These are phyloP conservation scores for Drosophila meridiana DNA, from an alignment of 2,888 invertebrate genomes.

Conservation along the genomic window DNA sequence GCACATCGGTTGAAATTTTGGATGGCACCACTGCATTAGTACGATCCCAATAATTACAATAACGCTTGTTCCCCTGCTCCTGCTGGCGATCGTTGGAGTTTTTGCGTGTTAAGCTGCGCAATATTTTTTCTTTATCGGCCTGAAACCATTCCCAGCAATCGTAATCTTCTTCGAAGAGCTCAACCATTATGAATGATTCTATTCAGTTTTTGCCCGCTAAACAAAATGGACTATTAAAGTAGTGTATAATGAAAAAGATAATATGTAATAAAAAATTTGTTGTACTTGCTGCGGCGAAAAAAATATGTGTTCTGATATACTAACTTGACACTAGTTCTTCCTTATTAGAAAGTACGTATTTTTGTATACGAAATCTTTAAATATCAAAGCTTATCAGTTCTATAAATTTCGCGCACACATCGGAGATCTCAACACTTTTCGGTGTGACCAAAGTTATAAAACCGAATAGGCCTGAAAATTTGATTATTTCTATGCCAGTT, in stretches of 20 bases:
- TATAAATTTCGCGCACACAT: conserved; percentile 16
- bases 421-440: background rate
- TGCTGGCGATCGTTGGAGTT: background rate
- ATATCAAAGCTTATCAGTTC: background rate
- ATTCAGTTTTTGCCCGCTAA: conserved; percentile 9
- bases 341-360: background rate
- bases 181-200: conserved; percentile 18
- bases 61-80: background rate
- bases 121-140: conserved; percentile 18
- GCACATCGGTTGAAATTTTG: conserved; percentile 14
- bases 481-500: background rate
- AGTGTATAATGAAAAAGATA: background rate
- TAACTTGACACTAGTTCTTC: background rate
- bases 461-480: background rate
- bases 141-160: conserved; percentile 53
- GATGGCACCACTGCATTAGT: background rate
- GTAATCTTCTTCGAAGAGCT: conserved; percentile 28
- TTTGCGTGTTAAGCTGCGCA: conserved; percentile 28
- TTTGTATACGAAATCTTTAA: background rate
- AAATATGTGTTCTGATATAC: background rate
- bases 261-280: background rate
- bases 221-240: background rate
- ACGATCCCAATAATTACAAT: conserved; percentile 2
- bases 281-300: background rate
- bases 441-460: conserved; percentile 13